Base-by-base conservation (phyloP, 1,140 invertebrate genomes). In the Ericerus pela region DNA sequence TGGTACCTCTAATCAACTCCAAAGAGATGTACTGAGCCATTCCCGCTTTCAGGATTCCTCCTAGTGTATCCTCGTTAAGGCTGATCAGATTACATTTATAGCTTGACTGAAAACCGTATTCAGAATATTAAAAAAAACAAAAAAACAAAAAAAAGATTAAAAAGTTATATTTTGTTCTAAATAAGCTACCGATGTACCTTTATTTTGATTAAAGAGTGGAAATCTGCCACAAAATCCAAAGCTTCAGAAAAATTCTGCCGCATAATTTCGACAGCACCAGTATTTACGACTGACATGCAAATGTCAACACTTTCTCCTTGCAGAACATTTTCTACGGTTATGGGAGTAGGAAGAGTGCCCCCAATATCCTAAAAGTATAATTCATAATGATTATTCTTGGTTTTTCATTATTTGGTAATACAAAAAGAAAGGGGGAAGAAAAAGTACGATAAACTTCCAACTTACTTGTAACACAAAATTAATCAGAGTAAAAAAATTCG, bases 171-270 rank as follows among this genome's bases (percentile, higher is more conserved):
- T 26, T 20, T 18, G 11, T 11, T 16, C 8, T 47, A 5, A 47
- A 12, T 47, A 3, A 47, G 20, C n/a, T 51, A 53, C n/a, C 29
- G 41, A 60, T 58, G 63, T 71, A 93, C 90, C 79, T 98, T 98
- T 26, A 99, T 84, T 77, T 96, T 97, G 55, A 84, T 91, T 38
- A 98, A 77, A 0, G 94, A 91, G 66, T 99, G 93, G 62, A 97
- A 87, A 70, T 99, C 96, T 11, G 88, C 82, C 58, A 99, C 76
- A 67, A 99, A 96, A 53, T 99, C 95, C 14, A 98, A 74, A 54
- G 92, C 84, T 69, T 99, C 96, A n/a, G 79, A 79, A 6, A 98
- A 75, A 67, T 96, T 87, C 58, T 85, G 85, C 52, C 87, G 75
- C 78, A 98, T 83, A 65, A 88, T 93, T 69, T 99, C 96, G 0